Base-by-base conservation (phyloP, 2,797 vertebrate species). In the Girardinus metallicus region DNA sequence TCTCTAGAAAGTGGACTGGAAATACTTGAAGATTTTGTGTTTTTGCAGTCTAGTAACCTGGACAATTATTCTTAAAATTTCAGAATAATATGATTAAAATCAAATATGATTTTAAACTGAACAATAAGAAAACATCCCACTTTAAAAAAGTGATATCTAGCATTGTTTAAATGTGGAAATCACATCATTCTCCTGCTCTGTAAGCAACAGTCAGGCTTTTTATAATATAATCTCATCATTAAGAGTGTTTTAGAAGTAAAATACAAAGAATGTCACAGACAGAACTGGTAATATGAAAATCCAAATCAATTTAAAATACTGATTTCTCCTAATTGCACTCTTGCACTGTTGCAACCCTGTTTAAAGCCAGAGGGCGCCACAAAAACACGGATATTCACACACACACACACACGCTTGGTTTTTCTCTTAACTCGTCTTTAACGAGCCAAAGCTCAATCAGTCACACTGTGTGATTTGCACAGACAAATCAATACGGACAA, bases 401-500 rank as follows among this genome's bases (percentile, higher is more conserved):
- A 47, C 51, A 70, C 55, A 41, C 15, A 21, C 16, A 64, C 29
- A 26, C 15, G 41, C 60, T 10, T 60, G 44, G 60, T 41, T 80
- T 80, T 83, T 77, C 80, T 86, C 71, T 83, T 68, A 76, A 80
- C 81, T 84, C 75, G 76, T 87, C 79, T 86, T 84, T 89, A 77
- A 80, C 57, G 75, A 86, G 84, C 87, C 76, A 44, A 84, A 84
- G 81, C 57, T 75, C 76, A 71, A 87, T 81, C 86, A 83, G 86
- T 93, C 90, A 79, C 82, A 84, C 77, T 81, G 91, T 86, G 91
- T 80, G 84, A 86, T 91, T 93, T 88, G 91, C 76, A 87, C 87
- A 94, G 94, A 93, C 89, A 68, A 89, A 92, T 94, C 95, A 83
- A 95, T 95, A 73, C 0, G 10, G 60, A 49, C 83, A 92, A 43